phyloP scores from a whole-genome alignment of 2,888 invertebrate species.

The Patella caerulea region DNA sequence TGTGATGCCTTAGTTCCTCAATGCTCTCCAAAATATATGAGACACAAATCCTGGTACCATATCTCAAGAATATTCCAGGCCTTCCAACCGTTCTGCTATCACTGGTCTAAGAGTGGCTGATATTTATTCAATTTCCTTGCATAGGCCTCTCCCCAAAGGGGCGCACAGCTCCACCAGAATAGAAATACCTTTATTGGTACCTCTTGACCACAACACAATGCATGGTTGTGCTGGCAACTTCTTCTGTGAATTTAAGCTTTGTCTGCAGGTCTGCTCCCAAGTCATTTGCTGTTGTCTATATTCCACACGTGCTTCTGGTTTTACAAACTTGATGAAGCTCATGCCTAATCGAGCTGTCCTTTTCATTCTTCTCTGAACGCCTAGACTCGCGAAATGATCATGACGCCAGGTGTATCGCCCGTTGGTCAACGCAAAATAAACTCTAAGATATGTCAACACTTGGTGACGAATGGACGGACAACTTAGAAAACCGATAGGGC shows the following conservation, averaged over 20 bases:
- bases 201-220: not conserved
- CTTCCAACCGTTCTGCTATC: not conserved
- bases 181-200: not conserved
- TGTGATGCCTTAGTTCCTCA: not conserved
- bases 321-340: too few species aligned
- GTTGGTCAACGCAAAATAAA: too few species aligned
- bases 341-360: too few species aligned
- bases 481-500: too few species aligned
- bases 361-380: too few species aligned
- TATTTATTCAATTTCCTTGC: not conserved
- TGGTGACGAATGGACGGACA: too few species aligned
- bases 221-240: slow-evolving; percentile 4
- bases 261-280: slow-evolving; percentile 4
- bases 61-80: slow-evolving; percentile 14
- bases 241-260: not conserved
- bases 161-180: not conserved
- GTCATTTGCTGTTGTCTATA: slow-evolving; percentile 16
- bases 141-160: not conserved
- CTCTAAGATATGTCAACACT: too few species aligned
- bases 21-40: slow-evolving; percentile 3
- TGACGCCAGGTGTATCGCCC: too few species aligned
- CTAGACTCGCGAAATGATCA: too few species aligned
- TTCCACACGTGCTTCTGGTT: not conserved
- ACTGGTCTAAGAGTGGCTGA: not conserved
- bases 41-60: slow-evolving; percentile 17